Conservation (phyloP, 92 coral and sea anemone genomes). For the Scolanthus callimorphus region DNA sequence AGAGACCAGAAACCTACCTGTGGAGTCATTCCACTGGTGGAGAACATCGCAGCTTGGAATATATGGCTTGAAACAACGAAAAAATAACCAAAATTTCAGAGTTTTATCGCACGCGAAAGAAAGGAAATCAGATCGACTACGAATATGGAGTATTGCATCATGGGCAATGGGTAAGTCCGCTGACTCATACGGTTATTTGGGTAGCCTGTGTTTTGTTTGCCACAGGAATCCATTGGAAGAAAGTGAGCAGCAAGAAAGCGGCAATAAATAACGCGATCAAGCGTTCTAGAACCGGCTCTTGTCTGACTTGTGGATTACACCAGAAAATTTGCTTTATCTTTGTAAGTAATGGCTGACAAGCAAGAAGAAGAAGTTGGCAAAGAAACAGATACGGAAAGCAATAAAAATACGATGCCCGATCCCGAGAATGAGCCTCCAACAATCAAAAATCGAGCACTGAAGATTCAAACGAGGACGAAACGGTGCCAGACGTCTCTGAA, state of each 20-base stretch:
- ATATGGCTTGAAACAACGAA: neutral
- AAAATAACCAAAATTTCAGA: neutral
- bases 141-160: slow-evolving; percentile 10
- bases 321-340: too few relatives aligned
- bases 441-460: too few relatives aligned
- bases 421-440: neutral
- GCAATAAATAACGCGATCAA: too few relatives aligned
- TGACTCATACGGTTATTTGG: too few relatives aligned
- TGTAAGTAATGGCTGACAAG: neutral
- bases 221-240: too few relatives aligned
- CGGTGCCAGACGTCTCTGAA: neutral
- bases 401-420: neutral
- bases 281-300: too few relatives aligned
- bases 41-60: slow-evolving; percentile 39
- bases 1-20: slow-evolving; percentile 38
- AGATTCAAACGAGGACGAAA: too few relatives aligned
- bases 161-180: slow-evolving; percentile 2
- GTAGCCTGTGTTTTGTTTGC: too few relatives aligned
- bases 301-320: too few relatives aligned
- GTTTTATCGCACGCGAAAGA: neutral
- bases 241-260: too few relatives aligned
- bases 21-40: slow-evolving; percentile 67
- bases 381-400: neutral
- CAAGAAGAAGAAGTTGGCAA: neutral
- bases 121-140: neutral